Conservation (phyloP, 2,113 vertebrate species). For the Takifugu bimaculatus region DNA sequence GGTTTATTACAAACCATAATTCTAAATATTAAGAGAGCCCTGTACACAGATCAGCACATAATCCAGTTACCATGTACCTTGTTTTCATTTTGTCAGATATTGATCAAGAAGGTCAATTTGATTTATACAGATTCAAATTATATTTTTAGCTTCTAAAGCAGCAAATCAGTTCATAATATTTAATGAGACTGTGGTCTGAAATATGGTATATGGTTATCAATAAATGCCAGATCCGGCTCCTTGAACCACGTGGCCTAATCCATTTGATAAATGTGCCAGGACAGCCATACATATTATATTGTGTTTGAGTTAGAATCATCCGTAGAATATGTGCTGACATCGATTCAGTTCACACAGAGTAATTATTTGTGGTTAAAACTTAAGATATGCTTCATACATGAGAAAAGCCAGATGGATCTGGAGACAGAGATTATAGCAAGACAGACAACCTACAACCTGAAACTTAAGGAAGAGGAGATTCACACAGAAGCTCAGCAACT, state of each 20-base stretch:
- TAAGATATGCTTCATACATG: not conserved
- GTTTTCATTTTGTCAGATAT: too few relatives aligned
- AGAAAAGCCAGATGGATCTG: not conserved
- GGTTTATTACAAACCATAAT: too few relatives aligned
- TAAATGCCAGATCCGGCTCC: conserved; percentile 20
- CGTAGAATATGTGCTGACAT: not conserved
- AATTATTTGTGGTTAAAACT: not conserved
- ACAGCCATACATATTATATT: conserved; percentile 57
- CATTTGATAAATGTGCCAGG: conserved; percentile 59
- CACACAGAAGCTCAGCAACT: conserved; percentile 9
- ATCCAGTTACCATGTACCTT: too few relatives aligned
- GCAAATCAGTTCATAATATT: too few relatives aligned
- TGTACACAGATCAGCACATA: too few relatives aligned
- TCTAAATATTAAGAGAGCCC: too few relatives aligned
- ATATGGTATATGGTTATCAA: too few relatives aligned
- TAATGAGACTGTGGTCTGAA: too few relatives aligned
- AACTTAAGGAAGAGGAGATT: conserved; percentile 8
- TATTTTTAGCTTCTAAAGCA: too few relatives aligned
- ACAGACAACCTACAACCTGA: not conserved
- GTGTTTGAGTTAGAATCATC: conserved; percentile 25
- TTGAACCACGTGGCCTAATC: conserved; percentile 57
- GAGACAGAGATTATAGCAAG: not conserved
- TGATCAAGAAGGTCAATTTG: too few relatives aligned
- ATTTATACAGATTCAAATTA: too few relatives aligned
- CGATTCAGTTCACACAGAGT: not conserved